These are phyloP conservation scores for Cremastinae sp. DNA, from an alignment of 2,888 invertebrate genomes.

Conservation along the genomic window DNA sequence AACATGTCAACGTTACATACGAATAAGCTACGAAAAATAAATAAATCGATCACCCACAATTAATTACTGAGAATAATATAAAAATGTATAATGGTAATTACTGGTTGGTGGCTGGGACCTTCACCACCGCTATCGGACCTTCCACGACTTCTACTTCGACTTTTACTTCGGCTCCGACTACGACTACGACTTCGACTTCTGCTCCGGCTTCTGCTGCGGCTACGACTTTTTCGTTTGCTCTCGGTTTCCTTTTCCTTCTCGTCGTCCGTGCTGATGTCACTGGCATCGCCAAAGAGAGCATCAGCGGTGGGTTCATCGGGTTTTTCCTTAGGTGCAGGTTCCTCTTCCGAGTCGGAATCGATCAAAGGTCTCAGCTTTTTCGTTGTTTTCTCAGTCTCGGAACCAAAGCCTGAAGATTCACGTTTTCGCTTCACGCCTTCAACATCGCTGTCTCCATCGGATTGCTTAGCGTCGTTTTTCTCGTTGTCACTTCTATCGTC, in stretches of 20 bases:
- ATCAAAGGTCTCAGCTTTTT: constrained; percentile 82
- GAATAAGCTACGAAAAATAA: neutral
- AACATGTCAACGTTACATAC: neutral
- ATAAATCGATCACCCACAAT: too few species aligned
- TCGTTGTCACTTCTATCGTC: constrained; percentile 74
- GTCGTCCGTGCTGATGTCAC: constrained; percentile 94
- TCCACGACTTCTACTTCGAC: constrained; percentile 72
- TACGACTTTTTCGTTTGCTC: constrained; percentile 75
- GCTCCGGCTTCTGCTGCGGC: constrained; percentile 78
- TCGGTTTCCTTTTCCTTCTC: constrained; percentile 81
- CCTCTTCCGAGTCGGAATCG: constrained; percentile 86
- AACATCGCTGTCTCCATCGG: constrained; percentile 75
- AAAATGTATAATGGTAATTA: constrained; percentile 66
- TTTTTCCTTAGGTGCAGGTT: constrained; percentile 68
- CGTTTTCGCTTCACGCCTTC: constrained; percentile 78
- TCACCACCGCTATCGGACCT: constrained; percentile 77
- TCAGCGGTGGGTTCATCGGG: constrained; percentile 86
- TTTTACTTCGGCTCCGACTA: constrained; percentile 69
- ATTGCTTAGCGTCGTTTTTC: constrained; percentile 52
- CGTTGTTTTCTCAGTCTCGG: constrained; percentile 70
- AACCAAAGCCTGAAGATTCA: constrained; percentile 69
- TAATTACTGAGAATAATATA: neutral
- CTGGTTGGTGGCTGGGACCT: constrained; percentile 69
- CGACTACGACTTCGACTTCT: constrained; percentile 80
- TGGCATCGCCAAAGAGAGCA: constrained; percentile 95